Base-by-base conservation (phyloP, 2,797 vertebrate species). In the Cryptoblepharus egeriae region DNA sequence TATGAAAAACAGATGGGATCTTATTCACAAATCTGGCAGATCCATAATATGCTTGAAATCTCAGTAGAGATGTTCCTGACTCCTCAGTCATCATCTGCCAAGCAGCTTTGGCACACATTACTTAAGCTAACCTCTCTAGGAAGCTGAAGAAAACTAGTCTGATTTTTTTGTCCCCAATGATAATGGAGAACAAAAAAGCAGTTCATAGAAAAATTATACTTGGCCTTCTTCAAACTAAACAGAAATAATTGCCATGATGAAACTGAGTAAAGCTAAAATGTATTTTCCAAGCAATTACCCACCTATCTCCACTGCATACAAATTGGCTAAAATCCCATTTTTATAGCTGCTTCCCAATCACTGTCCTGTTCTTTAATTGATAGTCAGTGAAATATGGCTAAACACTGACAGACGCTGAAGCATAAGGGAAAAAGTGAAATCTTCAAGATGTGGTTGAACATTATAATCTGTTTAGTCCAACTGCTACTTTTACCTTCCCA, bases 401-500 rank as follows among this genome's bases (percentile, higher is more conserved):
- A 83, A 87, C 80, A 89, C 75, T 75, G 91, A 89, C 93, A 94
- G 92, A 93, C 74, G 88, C 85, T 77, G 80, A 77, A 89, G 76
- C 91, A 92, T 90, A 94, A 92, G 92, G 67, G 92, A 83, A 91
- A 92, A 92, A 93, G n/a, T 85, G 86, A 91, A 88, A 89, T 57
- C 87, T 87, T 92, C 87, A 85, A 52, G 15, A 93, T 91, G 79
- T 2, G 0, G 80, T 12, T 49, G 90, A 92, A 24, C 39, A 83
- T 81, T 84, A 26, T 87, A 75, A 91, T 90, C 85, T 88, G 86
- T 80, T 78, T 82, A 90, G 87, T 74, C 91, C 87, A 80, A 91
- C 73, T 82, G 80, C 64, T 88, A 89, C 79, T 69, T 81, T 87
- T 89, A 79, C 0, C 18, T 80, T 89, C 90, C 55, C 83, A 87